Conservation (phyloP, 2,888 invertebrate species). For the Aquatica leii region DNA sequence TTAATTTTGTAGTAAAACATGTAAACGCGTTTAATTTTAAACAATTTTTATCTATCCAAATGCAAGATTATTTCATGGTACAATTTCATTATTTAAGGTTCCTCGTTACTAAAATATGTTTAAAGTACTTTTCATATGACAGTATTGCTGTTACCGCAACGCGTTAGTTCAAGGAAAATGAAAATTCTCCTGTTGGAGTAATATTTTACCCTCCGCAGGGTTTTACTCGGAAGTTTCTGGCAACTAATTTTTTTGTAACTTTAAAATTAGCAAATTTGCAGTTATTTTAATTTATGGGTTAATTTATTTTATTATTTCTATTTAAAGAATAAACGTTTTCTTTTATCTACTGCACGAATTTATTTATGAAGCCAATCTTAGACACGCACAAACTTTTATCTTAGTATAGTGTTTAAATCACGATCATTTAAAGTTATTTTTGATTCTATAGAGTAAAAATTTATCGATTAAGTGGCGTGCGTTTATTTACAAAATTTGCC, state of each 20-base stretch:
- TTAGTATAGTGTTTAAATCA: constrained; percentile 18
- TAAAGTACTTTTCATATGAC: too few species aligned
- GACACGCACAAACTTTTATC: constrained; percentile 17
- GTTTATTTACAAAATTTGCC: neutral
- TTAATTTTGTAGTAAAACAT: too few species aligned
- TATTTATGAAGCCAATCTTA: constrained; percentile 15
- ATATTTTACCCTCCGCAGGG: neutral
- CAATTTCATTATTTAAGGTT: too few species aligned
- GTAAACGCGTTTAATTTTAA: too few species aligned
- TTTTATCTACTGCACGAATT: constrained; percentile 17
- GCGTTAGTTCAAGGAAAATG: neutral
- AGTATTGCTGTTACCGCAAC: too few species aligned
- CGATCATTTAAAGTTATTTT: constrained; percentile 8
- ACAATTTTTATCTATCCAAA: too few species aligned
- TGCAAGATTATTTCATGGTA: too few species aligned
- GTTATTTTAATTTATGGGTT: too few species aligned
- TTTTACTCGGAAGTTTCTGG: neutral
- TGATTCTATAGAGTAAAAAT: too few species aligned
- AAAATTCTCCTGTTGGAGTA: neutral
- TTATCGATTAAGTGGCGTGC: constrained; percentile 1
- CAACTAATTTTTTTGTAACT: neutral
- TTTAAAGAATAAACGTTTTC: too few species aligned
- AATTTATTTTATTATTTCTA: too few species aligned
- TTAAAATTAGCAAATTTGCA: neutral
- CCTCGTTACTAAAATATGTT: too few species aligned